These are phyloP conservation scores for Macrosteles quadrilineatus DNA, from an alignment of 1,140 invertebrate genomes.

Conservation along the genomic window DNA sequence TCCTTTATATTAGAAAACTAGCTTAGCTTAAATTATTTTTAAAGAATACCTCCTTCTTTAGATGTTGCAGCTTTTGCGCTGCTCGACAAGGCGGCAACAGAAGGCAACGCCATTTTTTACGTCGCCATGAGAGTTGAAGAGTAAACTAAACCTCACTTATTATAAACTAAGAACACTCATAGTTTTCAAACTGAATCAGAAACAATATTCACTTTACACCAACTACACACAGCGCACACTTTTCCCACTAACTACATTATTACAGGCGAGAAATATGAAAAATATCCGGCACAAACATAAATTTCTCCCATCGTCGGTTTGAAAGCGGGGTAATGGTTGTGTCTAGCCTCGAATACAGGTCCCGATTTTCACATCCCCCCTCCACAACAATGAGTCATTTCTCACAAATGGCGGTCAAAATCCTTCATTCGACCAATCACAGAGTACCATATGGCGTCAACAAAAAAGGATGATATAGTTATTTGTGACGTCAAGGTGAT, in stretches of 20 bases:
- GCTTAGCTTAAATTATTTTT: too few species aligned
- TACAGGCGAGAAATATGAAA: background rate
- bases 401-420: constrained; percentile 27
- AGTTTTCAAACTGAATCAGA: background rate
- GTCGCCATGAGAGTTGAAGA: constrained; percentile 29
- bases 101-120: constrained; percentile 38
- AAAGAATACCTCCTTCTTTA: constrained; percentile 22
- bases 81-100: constrained; percentile 36
- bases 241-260: background rate
- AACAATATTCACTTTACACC: background rate
- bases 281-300: constrained; percentile 8
- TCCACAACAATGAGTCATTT: constrained; percentile 26
- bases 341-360: constrained; percentile 33
- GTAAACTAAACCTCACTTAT: constrained; percentile 15
- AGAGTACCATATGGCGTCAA: constrained; percentile 27
- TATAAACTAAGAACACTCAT: background rate
- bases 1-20: too few species aligned
- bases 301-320: constrained; percentile 12
- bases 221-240: background rate
- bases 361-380: constrained; percentile 10
- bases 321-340: constrained; percentile 29
- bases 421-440: constrained; percentile 23
- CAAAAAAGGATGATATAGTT: constrained; percentile 32
- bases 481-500: constrained; percentile 31
- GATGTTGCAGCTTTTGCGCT: constrained; percentile 34